These are phyloP conservation scores for Callaeas wilsoni DNA, from an alignment of 2,113 vertebrate genomes.

Conservation along the genomic window DNA sequence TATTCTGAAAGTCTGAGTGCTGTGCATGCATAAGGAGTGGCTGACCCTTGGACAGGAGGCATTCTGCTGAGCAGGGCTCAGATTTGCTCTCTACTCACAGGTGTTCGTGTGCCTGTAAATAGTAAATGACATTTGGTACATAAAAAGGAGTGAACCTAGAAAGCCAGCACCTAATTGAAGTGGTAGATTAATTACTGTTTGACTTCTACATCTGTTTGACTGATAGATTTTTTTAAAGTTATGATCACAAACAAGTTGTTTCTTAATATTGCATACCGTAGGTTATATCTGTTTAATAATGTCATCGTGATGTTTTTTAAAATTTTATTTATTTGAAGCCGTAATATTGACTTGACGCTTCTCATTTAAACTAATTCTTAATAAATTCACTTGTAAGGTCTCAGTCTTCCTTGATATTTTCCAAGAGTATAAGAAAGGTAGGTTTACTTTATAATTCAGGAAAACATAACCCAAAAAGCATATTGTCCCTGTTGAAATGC, in stretches of 20 bases:
- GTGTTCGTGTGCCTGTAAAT: background rate
- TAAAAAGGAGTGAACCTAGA: background rate
- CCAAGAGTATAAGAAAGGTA: conserved; percentile 71
- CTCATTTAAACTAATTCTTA: conserved; percentile 79
- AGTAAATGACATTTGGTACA: background rate
- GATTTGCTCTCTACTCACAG: background rate
- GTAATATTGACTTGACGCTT: conserved; percentile 50
- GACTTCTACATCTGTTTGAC: background rate
- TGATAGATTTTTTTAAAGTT: background rate
- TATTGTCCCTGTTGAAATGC: conserved; percentile 44
- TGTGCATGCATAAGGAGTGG: background rate
- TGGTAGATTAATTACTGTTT: background rate
- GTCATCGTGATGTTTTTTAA: background rate
- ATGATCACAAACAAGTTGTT: background rate
- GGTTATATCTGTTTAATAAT: background rate
- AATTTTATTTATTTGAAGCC: conserved; percentile 46
- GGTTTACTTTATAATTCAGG: conserved; percentile 67
- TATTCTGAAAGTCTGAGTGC: background rate
- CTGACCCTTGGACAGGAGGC: background rate
- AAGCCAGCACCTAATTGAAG: background rate
- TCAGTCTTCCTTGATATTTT: conserved; percentile 69
- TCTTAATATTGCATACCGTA: background rate
- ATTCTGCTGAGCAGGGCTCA: background rate
- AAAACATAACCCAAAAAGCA: conserved; percentile 51
- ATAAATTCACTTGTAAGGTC: conserved; percentile 83